Conservation (phyloP, 1,140 invertebrate genomes). For the Berghia stephanieae region DNA sequence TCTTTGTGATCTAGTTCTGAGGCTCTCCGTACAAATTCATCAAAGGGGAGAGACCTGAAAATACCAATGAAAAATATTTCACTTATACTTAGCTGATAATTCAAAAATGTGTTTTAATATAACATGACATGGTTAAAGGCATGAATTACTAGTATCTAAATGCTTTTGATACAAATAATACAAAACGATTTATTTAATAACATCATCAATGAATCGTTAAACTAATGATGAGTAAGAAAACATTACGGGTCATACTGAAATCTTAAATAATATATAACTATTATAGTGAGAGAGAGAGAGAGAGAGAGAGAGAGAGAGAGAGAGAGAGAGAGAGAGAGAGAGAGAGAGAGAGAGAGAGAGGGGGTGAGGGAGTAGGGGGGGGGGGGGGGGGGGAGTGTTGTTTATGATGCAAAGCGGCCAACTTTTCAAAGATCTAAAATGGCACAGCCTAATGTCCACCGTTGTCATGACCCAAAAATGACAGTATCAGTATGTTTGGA, state of each 20-base stretch:
- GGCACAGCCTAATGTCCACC: neutral
- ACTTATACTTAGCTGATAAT: too few species aligned
- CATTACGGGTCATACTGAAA: too few species aligned
- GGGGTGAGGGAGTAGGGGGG: slow-evolving; percentile 18
- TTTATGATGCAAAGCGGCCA: neutral
- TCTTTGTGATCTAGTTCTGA: too few species aligned
- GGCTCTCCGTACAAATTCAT: too few species aligned
- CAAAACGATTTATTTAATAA: neutral
- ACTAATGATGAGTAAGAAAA: neutral
- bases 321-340: slow-evolving; percentile 16
- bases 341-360: slow-evolving; percentile 14
- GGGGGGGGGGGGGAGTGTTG: neutral
- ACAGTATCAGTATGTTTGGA: slow-evolving; percentile 36
- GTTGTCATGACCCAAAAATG: neutral
- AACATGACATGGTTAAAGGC: too few species aligned
- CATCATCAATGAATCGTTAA: neutral
- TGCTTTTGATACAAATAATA: neutral
- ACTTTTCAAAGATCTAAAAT: neutral
- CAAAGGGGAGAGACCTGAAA: too few species aligned
- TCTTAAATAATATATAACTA: too few species aligned
- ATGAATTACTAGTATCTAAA: too few species aligned
- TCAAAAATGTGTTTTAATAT: too few species aligned
- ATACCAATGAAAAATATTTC: too few species aligned
- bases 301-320: neutral
- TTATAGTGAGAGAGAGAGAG: slow-evolving; percentile 20